Evolutionary conservation across 2,888 invertebrate genomes (phyloP), one percentile per base, ranked within the genome.

Genomic region (Agonum fuliginosum): DNA sequence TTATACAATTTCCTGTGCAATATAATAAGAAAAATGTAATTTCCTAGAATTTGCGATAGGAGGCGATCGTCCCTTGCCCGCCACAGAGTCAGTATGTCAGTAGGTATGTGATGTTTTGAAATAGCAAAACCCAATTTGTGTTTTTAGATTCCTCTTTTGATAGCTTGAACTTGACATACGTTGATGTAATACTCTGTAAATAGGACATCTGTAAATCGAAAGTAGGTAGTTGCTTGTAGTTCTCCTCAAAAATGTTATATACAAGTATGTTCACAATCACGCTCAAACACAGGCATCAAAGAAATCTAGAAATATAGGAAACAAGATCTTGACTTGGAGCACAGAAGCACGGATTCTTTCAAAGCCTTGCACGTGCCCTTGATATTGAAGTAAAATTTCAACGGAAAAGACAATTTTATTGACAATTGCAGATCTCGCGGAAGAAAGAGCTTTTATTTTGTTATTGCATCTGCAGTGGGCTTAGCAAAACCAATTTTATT

Each of bases 301-400:
- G 3, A 37, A 37, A 37, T 37, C 1, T 2, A 37, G 37, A 8
- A 37, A 37, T 37, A 2, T 2, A 37, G 37, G n/a, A 1, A 37
- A 37, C 37, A 8, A 37, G n/a, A 8, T 37, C 8, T n/a, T n/a
- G n/a, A n/a, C n/a, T n/a, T n/a, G n/a, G n/a, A n/a, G n/a, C 8
- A 37, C n/a, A n/a, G 37, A 37, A 37, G n/a, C 12, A 37, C n/a
- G n/a, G n/a, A n/a, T n/a, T n/a, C n/a, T n/a, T n/a, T n/a, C n/a
- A n/a, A n/a, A n/a, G n/a, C n/a, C n/a, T n/a, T n/a, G n/a, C 37
- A 37, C 37, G 37, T 37, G 37, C 37, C 37, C 37, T 37, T 37
- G 37, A 37, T 37, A 37, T 37, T 37, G n/a, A 37, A 37, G 37
- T 37, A 37, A 37, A n/a, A 3, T n/a, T 37, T 37, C 37, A 37